phyloP scores from a whole-genome alignment of 1,140 invertebrate species.

The Rhopalosiphum padi region DNA sequence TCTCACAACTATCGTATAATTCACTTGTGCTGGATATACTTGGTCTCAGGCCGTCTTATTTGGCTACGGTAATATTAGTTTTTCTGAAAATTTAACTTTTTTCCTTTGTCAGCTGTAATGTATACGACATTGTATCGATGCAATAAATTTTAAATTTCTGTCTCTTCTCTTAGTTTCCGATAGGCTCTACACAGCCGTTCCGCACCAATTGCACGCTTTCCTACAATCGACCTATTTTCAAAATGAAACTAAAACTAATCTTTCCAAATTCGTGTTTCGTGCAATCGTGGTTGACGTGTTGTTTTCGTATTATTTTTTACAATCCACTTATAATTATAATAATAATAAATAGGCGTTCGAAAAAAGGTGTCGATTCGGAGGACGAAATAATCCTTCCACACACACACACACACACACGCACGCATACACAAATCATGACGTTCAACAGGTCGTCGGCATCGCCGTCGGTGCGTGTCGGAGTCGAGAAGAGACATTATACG shows the following conservation, averaged over 20 bases:
- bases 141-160: background rate
- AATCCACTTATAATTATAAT: background rate
- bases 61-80: background rate
- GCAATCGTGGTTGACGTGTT: background rate
- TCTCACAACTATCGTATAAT: too few relatives aligned
- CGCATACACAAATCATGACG: background rate
- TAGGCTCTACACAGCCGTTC: too few relatives aligned
- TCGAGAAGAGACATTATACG: background rate
- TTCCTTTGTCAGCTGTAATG: background rate
- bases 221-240: background rate
- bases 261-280: background rate
- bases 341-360: slow-evolving; percentile 8
- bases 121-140: too few relatives aligned
- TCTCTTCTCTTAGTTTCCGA: background rate
- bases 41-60: background rate
- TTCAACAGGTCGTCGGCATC: background rate
- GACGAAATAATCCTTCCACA: background rate
- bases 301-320: background rate
- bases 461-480: slow-evolving; percentile 34
- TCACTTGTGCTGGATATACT: too few relatives aligned
- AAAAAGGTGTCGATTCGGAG: slow-evolving; percentile 1
- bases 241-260: background rate
- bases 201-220: too few relatives aligned
- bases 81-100: background rate
- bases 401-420: background rate